Evolutionary conservation across 2,113 vertebrate species (phyloP).

Genomic region (Pteropus alecto): DNA sequence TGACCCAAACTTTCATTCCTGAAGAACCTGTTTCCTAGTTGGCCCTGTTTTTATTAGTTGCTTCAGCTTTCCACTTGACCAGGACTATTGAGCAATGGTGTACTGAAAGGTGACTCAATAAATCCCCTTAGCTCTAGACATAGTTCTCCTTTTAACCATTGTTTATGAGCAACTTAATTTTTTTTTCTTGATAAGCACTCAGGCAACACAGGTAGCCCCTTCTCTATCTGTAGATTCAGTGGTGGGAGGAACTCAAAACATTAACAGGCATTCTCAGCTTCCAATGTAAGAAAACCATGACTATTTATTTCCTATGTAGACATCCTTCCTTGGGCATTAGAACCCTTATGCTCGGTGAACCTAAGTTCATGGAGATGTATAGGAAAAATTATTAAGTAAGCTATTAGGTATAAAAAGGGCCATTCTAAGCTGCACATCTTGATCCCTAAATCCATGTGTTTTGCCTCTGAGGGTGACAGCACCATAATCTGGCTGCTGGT

Average conservation of each 20-base stretch:
- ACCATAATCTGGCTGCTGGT: background rate
- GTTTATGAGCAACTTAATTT: background rate
- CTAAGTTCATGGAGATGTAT: background rate
- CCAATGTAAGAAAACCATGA: background rate
- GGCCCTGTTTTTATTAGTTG: background rate
- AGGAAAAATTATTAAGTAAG: background rate
- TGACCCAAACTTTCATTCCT: background rate
- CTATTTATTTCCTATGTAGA: background rate
- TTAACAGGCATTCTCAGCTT: conserved; percentile 3
- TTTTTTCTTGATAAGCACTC: background rate
- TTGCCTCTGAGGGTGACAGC: background rate
- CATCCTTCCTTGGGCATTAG: background rate
- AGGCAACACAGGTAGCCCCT: background rate
- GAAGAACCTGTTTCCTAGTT: background rate
- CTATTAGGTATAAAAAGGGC: background rate
- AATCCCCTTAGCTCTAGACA: background rate
- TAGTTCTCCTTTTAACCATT: background rate
- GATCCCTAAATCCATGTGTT: background rate
- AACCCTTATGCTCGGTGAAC: background rate
- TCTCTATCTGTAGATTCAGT: background rate
- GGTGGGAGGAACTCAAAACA: background rate
- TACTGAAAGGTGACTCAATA: background rate
- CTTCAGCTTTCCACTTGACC: background rate
- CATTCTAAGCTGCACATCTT: background rate
- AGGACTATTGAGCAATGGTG: background rate